Conservation (phyloP, 2,113 vertebrate genomes). For the Prunella fulvescens region DNA sequence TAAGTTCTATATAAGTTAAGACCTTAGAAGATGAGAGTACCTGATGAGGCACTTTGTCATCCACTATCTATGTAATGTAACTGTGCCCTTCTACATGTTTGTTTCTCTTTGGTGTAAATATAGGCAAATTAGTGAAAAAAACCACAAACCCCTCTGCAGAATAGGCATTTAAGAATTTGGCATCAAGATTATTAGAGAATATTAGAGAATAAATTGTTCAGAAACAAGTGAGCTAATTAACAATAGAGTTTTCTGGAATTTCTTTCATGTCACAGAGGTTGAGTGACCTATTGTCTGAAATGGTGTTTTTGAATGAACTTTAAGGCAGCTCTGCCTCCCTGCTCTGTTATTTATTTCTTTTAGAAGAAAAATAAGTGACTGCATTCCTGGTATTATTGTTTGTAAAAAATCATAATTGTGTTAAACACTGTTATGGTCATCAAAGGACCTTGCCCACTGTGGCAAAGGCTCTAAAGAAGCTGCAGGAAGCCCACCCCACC, state of each 20-base stretch:
- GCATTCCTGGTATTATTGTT: not conserved
- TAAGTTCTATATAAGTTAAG: not conserved
- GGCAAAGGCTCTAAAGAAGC: not conserved
- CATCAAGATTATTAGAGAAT: not conserved
- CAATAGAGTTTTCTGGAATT: not conserved
- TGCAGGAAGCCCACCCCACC: not conserved
- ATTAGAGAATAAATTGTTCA: not conserved
- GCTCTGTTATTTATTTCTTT: not conserved
- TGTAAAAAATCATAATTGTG: not conserved
- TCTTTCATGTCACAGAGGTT: not conserved
- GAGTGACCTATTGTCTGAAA: not conserved
- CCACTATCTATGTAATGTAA: not conserved
- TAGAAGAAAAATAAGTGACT: not conserved
- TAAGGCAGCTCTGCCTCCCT: not conserved
- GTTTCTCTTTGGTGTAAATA: not conserved
- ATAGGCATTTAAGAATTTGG: not conserved
- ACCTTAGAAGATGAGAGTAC: not conserved
- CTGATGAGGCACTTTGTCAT: not conserved
- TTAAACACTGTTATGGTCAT: not conserved
- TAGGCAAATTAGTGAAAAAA: not conserved
- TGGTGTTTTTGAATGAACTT: not conserved
- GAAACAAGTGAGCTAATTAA: not conserved
- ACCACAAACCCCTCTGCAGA: not conserved
- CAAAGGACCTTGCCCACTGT: not conserved
- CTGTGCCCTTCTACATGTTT: not conserved